Evolutionary conservation across 2,113 vertebrate species (phyloP), one percentile per base, ranked within the genome.

Genomic region (Alethe castanea): DNA sequence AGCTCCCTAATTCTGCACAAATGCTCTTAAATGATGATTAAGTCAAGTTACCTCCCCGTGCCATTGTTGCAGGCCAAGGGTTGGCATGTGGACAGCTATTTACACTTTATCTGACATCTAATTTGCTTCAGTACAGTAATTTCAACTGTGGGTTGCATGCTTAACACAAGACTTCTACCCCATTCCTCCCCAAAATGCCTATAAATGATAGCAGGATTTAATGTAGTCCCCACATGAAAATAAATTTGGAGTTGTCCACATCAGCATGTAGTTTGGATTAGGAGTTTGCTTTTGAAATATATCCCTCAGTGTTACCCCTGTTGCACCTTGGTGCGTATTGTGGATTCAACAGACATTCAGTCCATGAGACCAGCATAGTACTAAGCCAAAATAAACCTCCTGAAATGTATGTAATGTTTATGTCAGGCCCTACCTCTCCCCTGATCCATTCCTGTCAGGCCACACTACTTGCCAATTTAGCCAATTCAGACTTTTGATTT

Each of bases 301-400:
- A 83, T 92, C 62, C 74, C 59, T 88, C 66, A 53, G 50, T 69
- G 31, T 86, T 90, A 78, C 19, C 36, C 53, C 40, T 73, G 7
- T 69, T 92, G 71, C 79, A 95, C 81, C 90, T 95, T 92, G 59
- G 79, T 92, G 67, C 85, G 77, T 93, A 78, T 52, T 94, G 88
- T 38, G 25, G 67, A 92, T 93, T 93, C 92, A 86, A 26, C 29
- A 89, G 72, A 56, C 83, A 38, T 94, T 71, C 54, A 60, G 50
- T 79, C 70, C 53, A 17, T 65, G 84, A 86, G 53, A 87, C 81
- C 88, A 80, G 81, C 11, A 0, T 54, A 5, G 1, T 23, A 24
- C 62, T 80, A 80, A 88, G 94, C 92, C 92, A 95, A 93, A 94
- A 90, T 82, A 96, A 96, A 95, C 95, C 84, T 94, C 62, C 85